Evolutionary conservation across 1,140 invertebrate species (phyloP).

Genomic region (fruit fly (Drosophila melanogaster)): DNA sequence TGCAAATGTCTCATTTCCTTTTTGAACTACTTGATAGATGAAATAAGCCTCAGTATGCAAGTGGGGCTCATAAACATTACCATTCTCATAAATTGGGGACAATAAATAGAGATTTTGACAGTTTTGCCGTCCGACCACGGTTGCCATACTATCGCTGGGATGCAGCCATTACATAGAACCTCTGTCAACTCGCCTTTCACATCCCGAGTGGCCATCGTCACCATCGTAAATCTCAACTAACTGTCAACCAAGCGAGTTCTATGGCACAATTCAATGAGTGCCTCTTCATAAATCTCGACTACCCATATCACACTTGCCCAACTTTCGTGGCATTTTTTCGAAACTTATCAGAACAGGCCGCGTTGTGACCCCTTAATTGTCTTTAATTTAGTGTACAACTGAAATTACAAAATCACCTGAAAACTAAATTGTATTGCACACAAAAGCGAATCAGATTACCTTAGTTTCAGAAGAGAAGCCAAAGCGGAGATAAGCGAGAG

Average conservation of each 20-base stretch:
- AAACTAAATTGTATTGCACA: slow-evolving; percentile 30
- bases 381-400: slow-evolving; percentile 73
- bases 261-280: slow-evolving; percentile 78
- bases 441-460: slow-evolving; percentile 38
- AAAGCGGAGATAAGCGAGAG: slow-evolving; percentile 21
- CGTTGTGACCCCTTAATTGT: slow-evolving; percentile 52
- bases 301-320: slow-evolving; percentile 17
- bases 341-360: slow-evolving; percentile 19
- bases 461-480: slow-evolving; percentile 12
- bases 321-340: slow-evolving; percentile 16
- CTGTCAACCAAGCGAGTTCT: slow-evolving; percentile 62
- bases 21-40: no score
- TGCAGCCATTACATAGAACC: slow-evolving; percentile 31
- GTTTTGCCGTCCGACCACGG: neutral
- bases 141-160: slow-evolving; percentile 34
- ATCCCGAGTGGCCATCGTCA: slow-evolving; percentile 21
- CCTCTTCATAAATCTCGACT: slow-evolving; percentile 72
- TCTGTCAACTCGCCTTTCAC: slow-evolving; percentile 23
- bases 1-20: no score
- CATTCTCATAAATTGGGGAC: slow-evolving; percentile 19
- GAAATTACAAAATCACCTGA: slow-evolving; percentile 76
- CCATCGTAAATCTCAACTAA: slow-evolving; percentile 78
- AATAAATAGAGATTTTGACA: slow-evolving; percentile 25
- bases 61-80: neutral
- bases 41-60: no score